Conservation (phyloP, 2,113 vertebrate species). For the Polypterus bichir region DNA sequence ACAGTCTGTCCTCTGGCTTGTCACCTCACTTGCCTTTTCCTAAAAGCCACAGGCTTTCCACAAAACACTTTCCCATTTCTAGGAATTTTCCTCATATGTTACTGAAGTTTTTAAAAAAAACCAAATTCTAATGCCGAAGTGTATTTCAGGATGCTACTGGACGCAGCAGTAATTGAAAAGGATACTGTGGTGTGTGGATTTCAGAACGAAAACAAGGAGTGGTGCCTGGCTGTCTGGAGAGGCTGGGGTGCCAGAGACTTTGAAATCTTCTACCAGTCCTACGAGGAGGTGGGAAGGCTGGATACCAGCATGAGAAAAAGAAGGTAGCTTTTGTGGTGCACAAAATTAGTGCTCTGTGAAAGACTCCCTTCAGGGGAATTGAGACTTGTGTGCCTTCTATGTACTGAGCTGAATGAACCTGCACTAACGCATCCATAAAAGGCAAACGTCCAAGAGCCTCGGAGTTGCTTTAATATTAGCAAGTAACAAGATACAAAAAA, state of each 20-base stretch:
- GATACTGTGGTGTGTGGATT: slow-evolving; percentile 85
- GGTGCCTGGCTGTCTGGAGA: slow-evolving; percentile 86
- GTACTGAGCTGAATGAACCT: slow-evolving; percentile 7
- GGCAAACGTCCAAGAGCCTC: no score
- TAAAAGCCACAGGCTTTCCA: no score
- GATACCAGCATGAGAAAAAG: slow-evolving; percentile 72
- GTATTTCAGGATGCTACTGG: slow-evolving; percentile 54
- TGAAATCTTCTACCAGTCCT: slow-evolving; percentile 81
- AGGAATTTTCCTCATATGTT: slow-evolving; percentile 14
- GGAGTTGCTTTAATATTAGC: no score
- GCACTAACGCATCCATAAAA: no score
- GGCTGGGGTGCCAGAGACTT: slow-evolving; percentile 78
- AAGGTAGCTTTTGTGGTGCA: slow-evolving; percentile 49
- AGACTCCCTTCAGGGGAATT: background rate
- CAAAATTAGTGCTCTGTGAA: slow-evolving; percentile 21
- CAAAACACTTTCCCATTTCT: slow-evolving; percentile 24
- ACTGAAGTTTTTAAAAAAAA: background rate
- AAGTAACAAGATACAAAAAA: no score
- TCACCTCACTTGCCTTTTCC: no score
- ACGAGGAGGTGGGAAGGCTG: slow-evolving; percentile 70
- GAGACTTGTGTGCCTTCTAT: slow-evolving; percentile 15
- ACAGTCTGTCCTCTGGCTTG: no score
- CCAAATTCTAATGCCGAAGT: slow-evolving; percentile 2
- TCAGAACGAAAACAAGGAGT: slow-evolving; percentile 51
- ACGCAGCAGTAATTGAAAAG: slow-evolving; percentile 67